Evolutionary conservation across 2,113 vertebrate genomes (phyloP).

Genomic region (Chlorocebus sabaeus): DNA sequence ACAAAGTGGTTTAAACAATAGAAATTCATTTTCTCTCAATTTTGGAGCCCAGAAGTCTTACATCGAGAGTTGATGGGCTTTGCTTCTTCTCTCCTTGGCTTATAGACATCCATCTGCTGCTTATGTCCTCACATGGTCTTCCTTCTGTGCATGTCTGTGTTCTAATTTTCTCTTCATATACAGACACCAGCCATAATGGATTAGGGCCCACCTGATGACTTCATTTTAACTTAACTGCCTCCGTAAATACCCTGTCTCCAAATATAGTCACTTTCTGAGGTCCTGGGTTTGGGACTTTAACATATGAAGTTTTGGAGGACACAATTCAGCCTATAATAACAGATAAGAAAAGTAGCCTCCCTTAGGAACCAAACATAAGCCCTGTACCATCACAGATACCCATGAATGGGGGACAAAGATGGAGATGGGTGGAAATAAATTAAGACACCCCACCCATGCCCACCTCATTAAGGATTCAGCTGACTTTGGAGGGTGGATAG

Average conservation of each 20-base stretch:
- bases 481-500: not conserved
- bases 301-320: not conserved
- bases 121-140: not conserved
- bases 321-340: not conserved
- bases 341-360: not conserved
- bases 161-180: not conserved
- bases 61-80: accelerated
- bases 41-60: not conserved
- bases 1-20: not conserved
- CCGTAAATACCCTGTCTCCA: not conserved
- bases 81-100: not conserved
- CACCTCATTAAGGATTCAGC: not conserved
- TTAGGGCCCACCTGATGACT: too few species aligned
- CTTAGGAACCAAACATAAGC: not conserved
- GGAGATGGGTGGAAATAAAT: not conserved
- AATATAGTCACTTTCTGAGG: not conserved
- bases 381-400: not conserved
- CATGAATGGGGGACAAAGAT: not conserved
- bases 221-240: not conserved
- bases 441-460: accelerated
- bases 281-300: not conserved
- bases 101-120: not conserved
- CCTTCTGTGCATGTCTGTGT: not conserved
- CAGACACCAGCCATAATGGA: not conserved
- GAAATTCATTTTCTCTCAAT: not conserved